Percentiles rank a stretch among this genome's conserved stretches.
Evolutionary conservation across 1,140 invertebrate genomes (phyloP).

Genomic region (Brachystomella parvula): DNA sequence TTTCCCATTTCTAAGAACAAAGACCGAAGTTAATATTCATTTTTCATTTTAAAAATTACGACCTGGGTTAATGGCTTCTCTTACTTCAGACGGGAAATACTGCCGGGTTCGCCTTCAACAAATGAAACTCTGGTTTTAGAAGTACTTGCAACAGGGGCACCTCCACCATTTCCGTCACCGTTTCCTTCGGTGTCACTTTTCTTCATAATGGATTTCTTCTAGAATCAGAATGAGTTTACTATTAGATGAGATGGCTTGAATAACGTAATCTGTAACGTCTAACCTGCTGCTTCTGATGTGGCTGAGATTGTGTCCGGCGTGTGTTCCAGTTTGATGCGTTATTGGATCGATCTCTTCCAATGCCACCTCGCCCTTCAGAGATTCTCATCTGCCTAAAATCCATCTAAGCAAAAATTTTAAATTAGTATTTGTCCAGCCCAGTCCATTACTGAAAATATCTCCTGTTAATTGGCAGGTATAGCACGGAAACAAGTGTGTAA

Average conservation of each 20-base stretch:
- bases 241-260: background rate
- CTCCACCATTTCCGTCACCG: background rate
- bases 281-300: background rate
- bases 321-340: background rate
- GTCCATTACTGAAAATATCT: no score
- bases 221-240: background rate
- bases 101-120: background rate
- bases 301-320: no score
- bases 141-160: background rate
- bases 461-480: no score
- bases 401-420: background rate
- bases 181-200: slow-evolving; percentile 18
- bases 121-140: slow-evolving; percentile 26
- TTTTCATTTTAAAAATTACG: no score
- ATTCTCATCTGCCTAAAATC: slow-evolving; percentile 19
- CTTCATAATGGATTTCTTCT: slow-evolving; percentile 32
- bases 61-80: no score
- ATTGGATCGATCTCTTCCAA: background rate
- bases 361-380: slow-evolving; percentile 7
- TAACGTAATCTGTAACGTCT: background rate
- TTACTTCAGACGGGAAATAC: no score
- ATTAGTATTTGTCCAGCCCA: no score
- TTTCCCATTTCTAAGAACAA: background rate
- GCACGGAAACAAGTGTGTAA: no score
- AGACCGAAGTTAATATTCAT: no score